Percentiles rank a stretch among this genome's conserved stretches.
Evolutionary conservation across 1,140 invertebrate genomes (phyloP).

Genomic region (Neuroterus valhalla): DNA sequence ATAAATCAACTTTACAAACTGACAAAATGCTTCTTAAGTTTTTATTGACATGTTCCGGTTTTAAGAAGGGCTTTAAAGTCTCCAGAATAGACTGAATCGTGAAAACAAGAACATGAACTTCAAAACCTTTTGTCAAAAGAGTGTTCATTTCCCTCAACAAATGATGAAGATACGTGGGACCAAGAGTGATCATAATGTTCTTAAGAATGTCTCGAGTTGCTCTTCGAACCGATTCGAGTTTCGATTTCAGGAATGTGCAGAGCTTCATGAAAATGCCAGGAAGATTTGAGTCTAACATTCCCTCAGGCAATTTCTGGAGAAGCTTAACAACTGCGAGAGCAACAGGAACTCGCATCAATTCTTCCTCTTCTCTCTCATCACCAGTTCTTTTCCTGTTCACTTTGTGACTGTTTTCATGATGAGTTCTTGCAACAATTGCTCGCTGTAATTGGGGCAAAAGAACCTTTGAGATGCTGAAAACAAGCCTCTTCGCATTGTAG

Average conservation of each 20-base stretch:
- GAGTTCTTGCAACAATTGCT: constrained; percentile 83
- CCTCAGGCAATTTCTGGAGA: constrained; percentile 88
- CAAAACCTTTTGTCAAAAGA: constrained; percentile 90
- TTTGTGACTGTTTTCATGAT: constrained; percentile 88
- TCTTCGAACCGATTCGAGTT: constrained; percentile 90
- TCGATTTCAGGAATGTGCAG: constrained; percentile 91
- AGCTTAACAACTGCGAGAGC: constrained; percentile 94
- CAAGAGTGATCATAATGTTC: constrained; percentile 90
- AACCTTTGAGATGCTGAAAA: constrained; percentile 74
- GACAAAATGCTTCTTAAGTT: constrained; percentile 88
- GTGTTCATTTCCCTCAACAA: constrained; percentile 88
- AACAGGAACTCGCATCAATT: constrained; percentile 92
- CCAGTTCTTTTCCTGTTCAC: constrained; percentile 82
- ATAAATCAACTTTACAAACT: constrained; percentile 91
- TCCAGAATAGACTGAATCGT: constrained; percentile 90
- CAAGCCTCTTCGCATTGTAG: constrained; percentile 84
- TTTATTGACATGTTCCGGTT: constrained; percentile 84
- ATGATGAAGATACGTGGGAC: constrained; percentile 86
- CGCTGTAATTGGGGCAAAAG: constrained; percentile 81
- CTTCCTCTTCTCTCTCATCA: constrained; percentile 86
- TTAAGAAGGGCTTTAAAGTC: constrained; percentile 80
- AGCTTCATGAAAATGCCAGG: constrained; percentile 92
- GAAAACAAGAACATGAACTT: constrained; percentile 93
- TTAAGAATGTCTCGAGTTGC: constrained; percentile 90
- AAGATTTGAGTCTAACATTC: constrained; percentile 84